Base-by-base conservation (phyloP, 2,113 vertebrate species). In the Eurystomus gularis region DNA sequence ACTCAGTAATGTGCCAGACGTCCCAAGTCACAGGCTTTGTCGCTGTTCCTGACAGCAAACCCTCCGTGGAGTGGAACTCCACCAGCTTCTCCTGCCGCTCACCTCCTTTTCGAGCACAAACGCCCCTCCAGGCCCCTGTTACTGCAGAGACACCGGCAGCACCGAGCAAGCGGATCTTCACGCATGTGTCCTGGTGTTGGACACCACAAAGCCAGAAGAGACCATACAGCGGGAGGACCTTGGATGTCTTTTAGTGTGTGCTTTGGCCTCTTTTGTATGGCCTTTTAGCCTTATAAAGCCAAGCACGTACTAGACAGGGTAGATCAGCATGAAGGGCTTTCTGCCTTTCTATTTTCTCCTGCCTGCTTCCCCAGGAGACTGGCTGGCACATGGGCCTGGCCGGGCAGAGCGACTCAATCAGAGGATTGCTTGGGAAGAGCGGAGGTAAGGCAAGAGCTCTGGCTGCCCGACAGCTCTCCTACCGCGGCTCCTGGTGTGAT, bases 41-140 rank as follows among this genome's bases (percentile, higher is more conserved):
- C 80, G 44, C 71, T 65, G 33, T 37, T 86, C 54, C 66, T 83
- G 95, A 88, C 83, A 88, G 68, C 66, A 86, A 52, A 65, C 26
- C 48, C 48, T 88, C 58, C 70, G 37, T 80, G 73, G 75, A 76
- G 35, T 12, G 14, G 18, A 7, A 72, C 64, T 33, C 57, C 77
- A 52, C 49, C 49, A 73, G 35, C 31, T 93, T 68, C 39, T 71
- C 77, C 76, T 55, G 66, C 49, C 1, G 0, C 44, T 91, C 23
- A 8, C 35, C 48, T 80, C 26, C 25, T 77, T 88, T 73, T 52
- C 83, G 88, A 92, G 86, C 44, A 55, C 44, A 52, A 83, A 72
- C 44, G 62, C 25, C 46, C 26, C 26, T 88, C 40, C 46, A 52
- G 44, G 37, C 40, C 54, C 33, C 68, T 77, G 54, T 33, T 72